Evolutionary conservation across 2,797 vertebrate genomes (phyloP), one percentile per base, ranked within the genome.

Genomic region (Leucoraja ocellata): DNA sequence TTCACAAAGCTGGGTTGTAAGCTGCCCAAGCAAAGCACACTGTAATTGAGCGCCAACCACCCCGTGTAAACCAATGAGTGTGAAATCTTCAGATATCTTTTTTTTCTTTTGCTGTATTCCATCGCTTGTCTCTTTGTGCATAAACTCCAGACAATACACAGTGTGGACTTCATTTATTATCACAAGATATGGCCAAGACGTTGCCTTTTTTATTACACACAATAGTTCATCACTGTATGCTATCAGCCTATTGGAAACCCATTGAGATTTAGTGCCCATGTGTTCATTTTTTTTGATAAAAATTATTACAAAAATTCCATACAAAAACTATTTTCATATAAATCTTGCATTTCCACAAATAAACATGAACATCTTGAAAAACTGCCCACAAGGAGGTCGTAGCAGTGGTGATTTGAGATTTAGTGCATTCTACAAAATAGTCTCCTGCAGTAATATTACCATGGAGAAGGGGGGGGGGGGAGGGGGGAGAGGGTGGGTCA

Each of bases 291-390:
- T 97, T 96, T 98, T 97, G 97, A 98, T 99, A 99, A 98, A 99
- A 99, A 99, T 97, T 97, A 98, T 99, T 99, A 99, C 97, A 99
- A 99, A 99, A 98, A 97, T 97, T 96, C 98, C 96, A 97, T 99
- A 99, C 98, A 99, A 99, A 99, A 99, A 98, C 97, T 96, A 97
- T 97, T 98, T 98, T 97, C 96, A 98, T 99, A 99, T 97, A 99
- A 99, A 99, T 98, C 96, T 97, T 98, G 98, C 97, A 98, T 98
- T 98, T 98, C 97, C 97, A 98, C 97, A 99, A 98, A 97, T 97
- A 97, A 98, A 98, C 97, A 97, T 98, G 97, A 97, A 98, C 96
- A 96, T 96, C 97, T 97, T 97, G 96, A 98, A 97, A 96, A 96
- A 96, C 95, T 97, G 96, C 96, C 97, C 96, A 95, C 71, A 58